Evolutionary conservation across 2,888 invertebrate genomes (phyloP), one percentile per base, ranked within the genome.

Genomic region (Aproaerema taeniolella): DNA sequence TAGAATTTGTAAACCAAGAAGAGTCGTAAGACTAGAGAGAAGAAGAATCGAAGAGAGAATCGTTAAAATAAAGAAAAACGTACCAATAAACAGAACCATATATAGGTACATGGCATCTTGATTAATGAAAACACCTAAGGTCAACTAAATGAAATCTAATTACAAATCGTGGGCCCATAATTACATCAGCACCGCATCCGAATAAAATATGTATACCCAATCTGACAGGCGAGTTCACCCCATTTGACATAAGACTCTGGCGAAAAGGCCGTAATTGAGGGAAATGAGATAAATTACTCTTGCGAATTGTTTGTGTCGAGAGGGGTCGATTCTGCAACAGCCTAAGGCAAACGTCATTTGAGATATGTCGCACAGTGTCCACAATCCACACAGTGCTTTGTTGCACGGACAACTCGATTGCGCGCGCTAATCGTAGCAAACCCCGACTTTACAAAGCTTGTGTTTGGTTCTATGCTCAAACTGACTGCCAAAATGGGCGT

Each of bases 281-380:
- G 72, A 79, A 81, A 81, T 78, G 70, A 73, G 71, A 81, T 73
- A 77, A 81, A 79, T 80, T 73, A 75, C 71, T 67, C 56, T 60
- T 67, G 63, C 56, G 61, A 63, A 67, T 67, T 68, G 65, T 74
- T 69, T 60, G 58, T 53, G 45, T 42, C 47, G 44, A 40, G 49
- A 13, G 25, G 20, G 2, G 5, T 26, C 5, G 8, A 26, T 26
- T 9, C 8, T 5, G 26, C n/a, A n/a, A 26, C 26, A 6, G 29
- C 37, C 30, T 10, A 17, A n/a, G 37, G 30, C 30, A 30, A 9
- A 26, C 5, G 26, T 26, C 28, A 35, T 15, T 5, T 16, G 28
- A 28, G 37, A 30, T 33, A 24, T 6, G 8, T 5, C 14, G 9
- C 4, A 2, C 34, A 20, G 20, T n/a, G n/a, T n/a, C 11, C 32